These are phyloP conservation scores for Drosophila buzzatii DNA, from an alignment of 2,888 invertebrate genomes.

Conservation along the genomic window DNA sequence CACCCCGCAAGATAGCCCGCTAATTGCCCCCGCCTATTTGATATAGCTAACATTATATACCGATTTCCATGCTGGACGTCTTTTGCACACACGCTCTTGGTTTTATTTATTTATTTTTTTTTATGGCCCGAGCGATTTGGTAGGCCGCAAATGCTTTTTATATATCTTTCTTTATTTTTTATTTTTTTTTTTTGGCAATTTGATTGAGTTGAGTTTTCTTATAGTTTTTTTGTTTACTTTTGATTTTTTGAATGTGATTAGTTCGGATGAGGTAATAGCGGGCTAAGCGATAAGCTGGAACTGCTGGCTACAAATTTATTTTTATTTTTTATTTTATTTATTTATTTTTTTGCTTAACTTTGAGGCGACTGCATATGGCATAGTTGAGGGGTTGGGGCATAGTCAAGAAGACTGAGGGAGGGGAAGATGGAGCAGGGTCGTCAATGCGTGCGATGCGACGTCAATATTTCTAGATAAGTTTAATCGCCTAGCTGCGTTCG, in stretches of 20 bases:
- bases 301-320: constrained; percentile 25
- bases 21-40: background rate
- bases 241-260: constrained; percentile 29
- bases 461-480: constrained; percentile 42
- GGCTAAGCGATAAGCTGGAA: constrained; percentile 43
- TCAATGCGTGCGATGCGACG: constrained; percentile 13
- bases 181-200: constrained; percentile 25
- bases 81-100: constrained; percentile 37
- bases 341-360: constrained; percentile 9
- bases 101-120: constrained; percentile 1
- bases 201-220: constrained; percentile 43
- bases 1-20: background rate
- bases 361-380: constrained; percentile 5
- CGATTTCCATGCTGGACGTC: constrained; percentile 23
- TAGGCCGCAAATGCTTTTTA: constrained; percentile 24
- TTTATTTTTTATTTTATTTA: background rate
- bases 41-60: constrained; percentile 4
- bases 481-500: constrained; percentile 44
- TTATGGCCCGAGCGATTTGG: constrained; percentile 29
- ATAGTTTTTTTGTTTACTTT: constrained; percentile 13
- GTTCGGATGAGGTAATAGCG: constrained; percentile 54
- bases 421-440: background rate
- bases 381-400: background rate
- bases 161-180: constrained; percentile 9
- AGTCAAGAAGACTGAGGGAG: background rate